Evolutionary conservation across 2,113 vertebrate species (phyloP), one percentile per base, ranked within the genome.

Genomic region (Chascanopsetta lugubris): DNA sequence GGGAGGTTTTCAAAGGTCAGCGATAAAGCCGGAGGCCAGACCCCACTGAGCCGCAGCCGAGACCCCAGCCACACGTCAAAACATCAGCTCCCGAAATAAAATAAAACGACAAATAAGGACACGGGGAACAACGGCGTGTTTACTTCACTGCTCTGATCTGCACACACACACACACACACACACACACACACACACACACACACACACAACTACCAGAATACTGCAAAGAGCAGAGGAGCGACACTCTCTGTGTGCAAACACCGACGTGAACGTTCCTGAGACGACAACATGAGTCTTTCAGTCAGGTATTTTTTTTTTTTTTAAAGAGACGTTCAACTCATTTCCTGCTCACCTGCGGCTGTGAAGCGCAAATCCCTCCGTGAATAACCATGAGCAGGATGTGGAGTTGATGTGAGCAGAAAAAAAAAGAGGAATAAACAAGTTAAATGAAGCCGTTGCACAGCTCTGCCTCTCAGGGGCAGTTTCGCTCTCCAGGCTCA

Each of bases 1-100:
- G 59, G 73, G 62, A 24, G 45, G 24, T 58, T 58, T 51, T 45
- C 30, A 69, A 78, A 76, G 46, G 68, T 76, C 68, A 62, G 49
- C 0, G 24, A 69, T 48, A 5, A 29, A 72, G 49, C 59, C 38
- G 50, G 57, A 49, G 30, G 40, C 24, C 26, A n/a, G 22, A 65
- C 29, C 48, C 20, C 34, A 13, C 34, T 38, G 12, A 17, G 34
- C 7, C 17, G 17, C 2, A 42, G 15, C 5, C 17, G 15, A 29
- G 32, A 61, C 53, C 22, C 29, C 2, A 25, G 11, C 29, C 56
- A 66, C 15, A 29, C 6, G 53, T 42, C 32, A 8, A 64, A 42
- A 64, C 42, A 68, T 50, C 15, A 38, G 8, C 0, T 48, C 42
- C 29, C 13, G 69, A 40, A 72, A 40, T 46, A 43, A 53, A 65